Base-by-base conservation (phyloP, 53 echinoderm and acorn worm species). In the Hippasteria phrygiana region DNA sequence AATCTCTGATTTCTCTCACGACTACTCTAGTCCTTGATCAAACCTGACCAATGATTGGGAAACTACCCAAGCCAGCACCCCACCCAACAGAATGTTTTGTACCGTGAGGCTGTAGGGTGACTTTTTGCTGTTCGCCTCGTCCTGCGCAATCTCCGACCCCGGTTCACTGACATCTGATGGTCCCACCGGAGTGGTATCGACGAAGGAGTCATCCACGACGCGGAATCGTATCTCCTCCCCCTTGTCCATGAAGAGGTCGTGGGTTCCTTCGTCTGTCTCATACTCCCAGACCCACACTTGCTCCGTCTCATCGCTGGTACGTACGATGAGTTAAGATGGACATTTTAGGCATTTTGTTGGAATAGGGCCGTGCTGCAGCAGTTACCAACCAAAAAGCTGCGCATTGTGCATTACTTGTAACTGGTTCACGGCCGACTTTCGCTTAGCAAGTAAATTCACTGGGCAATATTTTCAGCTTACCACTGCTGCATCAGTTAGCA, bases 281-380 rank as follows among this genome's bases (percentile, higher is more conserved):
- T 97, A 97, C 75, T 97, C 92, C 97, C 97, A 97, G 24, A 97
- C 97, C 97, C 97, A 97, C 0, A 97, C 92, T 74, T 97, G 97
- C 83, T 97, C 97, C 10, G 91, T 91, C 45, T 97, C 97, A 83
- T 97, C 97, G 53, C 97, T 97, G 88, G 29, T 27, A 65, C 5
- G 41, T 38, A n/a, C 39, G 1, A 3, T n/a, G 16, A 69, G 73
- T 93, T 73, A 93, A 91, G 59, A 88, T 26, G 39, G 1, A 32
- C 31, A 64, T 31, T 37, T n/a, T n/a, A n/a, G n/a, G n/a, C n/a
- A n/a, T n/a, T n/a, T n/a, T n/a, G n/a, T n/a, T n/a, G n/a, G n/a
- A n/a, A n/a, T n/a, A n/a, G n/a, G n/a, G n/a, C n/a, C n/a, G n/a
- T n/a, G n/a, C n/a, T n/a, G n/a, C n/a, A n/a, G n/a, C n/a, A n/a